Conservation (phyloP, 2,888 invertebrate species). For the Aleiodes alternator region DNA sequence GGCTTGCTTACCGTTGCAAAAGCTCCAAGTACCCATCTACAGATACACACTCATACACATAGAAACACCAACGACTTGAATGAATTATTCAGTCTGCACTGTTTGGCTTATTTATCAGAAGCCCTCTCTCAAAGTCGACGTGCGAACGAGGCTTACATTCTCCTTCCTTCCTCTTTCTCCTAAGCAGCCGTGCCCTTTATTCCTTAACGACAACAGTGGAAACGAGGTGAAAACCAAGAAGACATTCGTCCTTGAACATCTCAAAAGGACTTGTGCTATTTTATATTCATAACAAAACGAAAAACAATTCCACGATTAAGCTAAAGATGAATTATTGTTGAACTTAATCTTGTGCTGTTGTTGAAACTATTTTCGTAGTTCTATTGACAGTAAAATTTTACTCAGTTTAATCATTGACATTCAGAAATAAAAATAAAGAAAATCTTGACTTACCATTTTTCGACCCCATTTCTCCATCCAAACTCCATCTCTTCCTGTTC, state of each 20-base stretch:
- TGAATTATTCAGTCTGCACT: slow-evolving; percentile 45
- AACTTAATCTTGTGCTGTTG: too few relatives aligned
- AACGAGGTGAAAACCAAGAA: slow-evolving; percentile 3
- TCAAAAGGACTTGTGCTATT: neutral
- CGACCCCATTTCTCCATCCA: too few relatives aligned
- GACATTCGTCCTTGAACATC: slow-evolving; percentile 1
- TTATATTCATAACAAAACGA: neutral
- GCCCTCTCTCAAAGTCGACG: slow-evolving; percentile 35
- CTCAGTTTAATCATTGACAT: too few relatives aligned
- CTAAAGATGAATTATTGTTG: too few relatives aligned
- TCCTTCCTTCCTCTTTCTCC: neutral
- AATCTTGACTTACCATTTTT: too few relatives aligned
- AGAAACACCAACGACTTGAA: slow-evolving; percentile 31
- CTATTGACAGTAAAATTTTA: too few relatives aligned
- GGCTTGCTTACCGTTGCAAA: slow-evolving; percentile 27
- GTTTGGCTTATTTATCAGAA: slow-evolving; percentile 47
- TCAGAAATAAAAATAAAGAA: too few relatives aligned
- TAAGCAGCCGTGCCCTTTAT: slow-evolving; percentile 12
- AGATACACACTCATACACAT: slow-evolving; percentile 9
- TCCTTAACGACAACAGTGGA: slow-evolving; percentile 18
- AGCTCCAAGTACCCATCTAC: neutral
- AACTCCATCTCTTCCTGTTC: too few relatives aligned
- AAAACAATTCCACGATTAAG: too few relatives aligned
- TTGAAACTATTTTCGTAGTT: too few relatives aligned
- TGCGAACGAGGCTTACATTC: slow-evolving; percentile 24